A percentile compares a stretch with the other conserved stretches of the same genome.
Evolutionary conservation across 2,888 invertebrate species (phyloP).

Genomic region (Ophion ellenae): DNA sequence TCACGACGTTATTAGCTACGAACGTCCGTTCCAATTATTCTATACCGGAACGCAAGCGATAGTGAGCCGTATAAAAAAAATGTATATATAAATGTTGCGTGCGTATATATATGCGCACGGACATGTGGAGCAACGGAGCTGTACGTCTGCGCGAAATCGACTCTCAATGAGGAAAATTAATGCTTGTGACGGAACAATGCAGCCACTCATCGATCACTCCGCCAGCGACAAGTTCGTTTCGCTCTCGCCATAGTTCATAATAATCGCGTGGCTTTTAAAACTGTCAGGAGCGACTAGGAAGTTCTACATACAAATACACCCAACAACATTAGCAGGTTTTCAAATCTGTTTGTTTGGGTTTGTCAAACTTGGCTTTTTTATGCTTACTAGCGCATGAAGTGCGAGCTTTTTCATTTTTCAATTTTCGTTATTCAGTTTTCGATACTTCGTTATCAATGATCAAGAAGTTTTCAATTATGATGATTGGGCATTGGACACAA

Average conservation of each 20-base stretch:
- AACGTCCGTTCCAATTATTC: constrained; percentile 65
- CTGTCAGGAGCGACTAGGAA: too few relatives aligned
- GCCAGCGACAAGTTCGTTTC: constrained; percentile 45
- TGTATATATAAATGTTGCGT: constrained; percentile 11
- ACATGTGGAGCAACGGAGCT: constrained; percentile 2
- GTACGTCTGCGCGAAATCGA: constrained; percentile 44
- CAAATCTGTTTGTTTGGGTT: too few relatives aligned
- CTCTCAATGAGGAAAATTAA: constrained; percentile 60
- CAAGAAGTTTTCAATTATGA: too few relatives aligned
- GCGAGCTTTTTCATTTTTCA: too few relatives aligned
- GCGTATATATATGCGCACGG: background rate
- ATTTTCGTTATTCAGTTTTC: too few relatives aligned
- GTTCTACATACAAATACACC: too few relatives aligned
- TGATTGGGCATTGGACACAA: too few relatives aligned
- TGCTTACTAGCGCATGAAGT: too few relatives aligned
- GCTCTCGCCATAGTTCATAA: constrained; percentile 14
- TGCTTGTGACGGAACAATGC: constrained; percentile 61
- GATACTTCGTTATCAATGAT: too few relatives aligned
- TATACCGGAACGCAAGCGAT: constrained; percentile 56
- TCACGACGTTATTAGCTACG: constrained; percentile 63
- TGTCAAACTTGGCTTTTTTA: too few relatives aligned
- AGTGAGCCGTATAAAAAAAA: constrained; percentile 13
- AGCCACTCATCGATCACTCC: constrained; percentile 62
- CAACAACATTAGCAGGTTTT: too few relatives aligned
- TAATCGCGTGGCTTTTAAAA: background rate